These are phyloP conservation scores for Geopemphigus sp. DNA, from an alignment of 1,140 invertebrate species.

Conservation along the genomic window DNA sequence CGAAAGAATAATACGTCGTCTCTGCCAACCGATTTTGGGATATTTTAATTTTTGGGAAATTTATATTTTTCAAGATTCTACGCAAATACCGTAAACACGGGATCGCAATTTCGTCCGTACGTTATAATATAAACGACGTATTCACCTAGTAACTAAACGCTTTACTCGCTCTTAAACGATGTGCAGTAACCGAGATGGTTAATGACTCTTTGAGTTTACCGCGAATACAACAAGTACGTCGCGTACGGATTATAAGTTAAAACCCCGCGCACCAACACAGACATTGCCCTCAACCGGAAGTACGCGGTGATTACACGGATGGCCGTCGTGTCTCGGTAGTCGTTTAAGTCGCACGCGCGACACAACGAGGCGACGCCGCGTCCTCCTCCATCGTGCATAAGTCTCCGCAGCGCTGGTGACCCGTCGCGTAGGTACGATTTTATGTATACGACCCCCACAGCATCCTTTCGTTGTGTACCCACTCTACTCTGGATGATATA, in stretches of 20 bases:
- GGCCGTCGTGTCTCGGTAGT: slow-evolving; percentile 1
- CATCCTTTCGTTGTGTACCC: not conserved
- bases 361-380: not conserved
- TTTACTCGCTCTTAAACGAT: not conserved
- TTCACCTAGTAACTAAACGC: not conserved
- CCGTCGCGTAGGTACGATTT: slow-evolving; percentile 10
- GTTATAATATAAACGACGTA: too few relatives aligned
- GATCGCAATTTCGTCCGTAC: not conserved
- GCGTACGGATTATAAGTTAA: not conserved
- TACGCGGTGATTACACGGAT: slow-evolving; percentile 5
- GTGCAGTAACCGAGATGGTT: not conserved
- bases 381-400: not conserved
- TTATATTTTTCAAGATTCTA: too few relatives aligned
- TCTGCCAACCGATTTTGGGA: not conserved
- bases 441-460: not conserved
- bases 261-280: not conserved
- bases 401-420: not conserved
- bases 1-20: not conserved
- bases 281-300: slow-evolving; percentile 19
- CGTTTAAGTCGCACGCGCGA: slow-evolving; percentile 9
- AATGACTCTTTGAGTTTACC: slow-evolving; percentile 15
- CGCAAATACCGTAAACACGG: not conserved
- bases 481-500: not conserved
- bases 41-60: not conserved
- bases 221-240: not conserved